A percentile compares a stretch with the other conserved stretches of the same genome.
phyloP scores from a whole-genome alignment of 2,113 vertebrate species.

The Oryzias woworae region DNA sequence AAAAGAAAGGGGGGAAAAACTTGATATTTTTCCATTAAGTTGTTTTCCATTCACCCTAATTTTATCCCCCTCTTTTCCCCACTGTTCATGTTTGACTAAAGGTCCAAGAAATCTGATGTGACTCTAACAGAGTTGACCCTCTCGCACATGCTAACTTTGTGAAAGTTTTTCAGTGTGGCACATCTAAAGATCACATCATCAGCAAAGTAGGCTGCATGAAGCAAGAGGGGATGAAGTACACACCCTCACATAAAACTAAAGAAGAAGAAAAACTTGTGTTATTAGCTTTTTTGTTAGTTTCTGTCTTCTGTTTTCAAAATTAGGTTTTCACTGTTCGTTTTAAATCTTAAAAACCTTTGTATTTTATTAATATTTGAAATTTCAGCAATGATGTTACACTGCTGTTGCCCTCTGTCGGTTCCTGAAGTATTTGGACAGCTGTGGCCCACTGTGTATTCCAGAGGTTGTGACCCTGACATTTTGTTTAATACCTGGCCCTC shows the following conservation, averaged over 20 bases:
- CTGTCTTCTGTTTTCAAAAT: neutral
- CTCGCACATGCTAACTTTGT: constrained; percentile 7
- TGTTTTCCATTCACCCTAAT: constrained; percentile 61
- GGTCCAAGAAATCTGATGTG: constrained; percentile 62
- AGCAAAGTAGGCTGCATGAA: neutral
- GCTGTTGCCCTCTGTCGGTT: constrained; percentile 25
- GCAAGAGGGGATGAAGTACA: neutral
- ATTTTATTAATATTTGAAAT: no score
- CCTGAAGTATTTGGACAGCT: constrained; percentile 77
- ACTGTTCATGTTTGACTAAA: constrained; percentile 57
- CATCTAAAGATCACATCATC: constrained; percentile 14
- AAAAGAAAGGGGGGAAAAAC: constrained; percentile 23
- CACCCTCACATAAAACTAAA: neutral
- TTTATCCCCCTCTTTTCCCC: constrained; percentile 30
- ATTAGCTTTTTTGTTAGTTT: neutral
- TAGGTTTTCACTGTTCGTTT: neutral
- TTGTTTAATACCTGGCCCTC: constrained; percentile 70
- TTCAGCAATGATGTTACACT: neutral
- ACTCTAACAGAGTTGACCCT: constrained; percentile 30
- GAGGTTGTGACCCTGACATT: constrained; percentile 72
- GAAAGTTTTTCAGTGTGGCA: constrained; percentile 25
- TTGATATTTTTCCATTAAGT: constrained; percentile 65
- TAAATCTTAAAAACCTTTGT: no score
- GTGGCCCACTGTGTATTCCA: constrained; percentile 65
- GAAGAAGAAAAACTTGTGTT: neutral